A percentile compares a stretch with the other conserved stretches of the same genome.
Conservation (phyloP, 2,797 vertebrate genomes). For the Chromobotia macracanthus region DNA sequence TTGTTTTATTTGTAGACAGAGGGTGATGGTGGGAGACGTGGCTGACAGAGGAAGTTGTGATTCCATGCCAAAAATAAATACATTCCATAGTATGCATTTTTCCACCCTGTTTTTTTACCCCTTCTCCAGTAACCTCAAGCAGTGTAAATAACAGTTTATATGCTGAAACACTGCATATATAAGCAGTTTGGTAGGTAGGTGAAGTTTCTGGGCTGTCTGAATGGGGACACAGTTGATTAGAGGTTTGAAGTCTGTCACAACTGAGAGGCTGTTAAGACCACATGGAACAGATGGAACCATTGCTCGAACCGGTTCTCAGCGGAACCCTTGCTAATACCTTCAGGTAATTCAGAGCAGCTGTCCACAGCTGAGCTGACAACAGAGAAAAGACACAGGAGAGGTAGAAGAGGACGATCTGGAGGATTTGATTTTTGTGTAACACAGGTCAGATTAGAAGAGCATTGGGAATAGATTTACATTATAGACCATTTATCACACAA, state of each 20-base stretch:
- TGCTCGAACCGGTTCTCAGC: conserved; percentile 64
- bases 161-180: background rate
- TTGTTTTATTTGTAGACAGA: conserved; percentile 32
- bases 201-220: background rate
- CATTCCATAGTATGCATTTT: conserved; percentile 14
- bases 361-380: conserved; percentile 36
- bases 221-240: conserved; percentile 30
- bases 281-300: conserved; percentile 62
- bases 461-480: conserved; percentile 6
- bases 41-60: conserved; percentile 3
- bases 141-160: conserved; percentile 11
- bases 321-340: conserved; percentile 65
- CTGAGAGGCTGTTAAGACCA: conserved; percentile 34
- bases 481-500: conserved; percentile 24
- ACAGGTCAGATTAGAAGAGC: conserved; percentile 39
- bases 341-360: conserved; percentile 78
- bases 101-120: background rate
- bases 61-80: conserved; percentile 18
- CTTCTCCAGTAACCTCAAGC: conserved; percentile 16
- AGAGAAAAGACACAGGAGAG: conserved; percentile 41
- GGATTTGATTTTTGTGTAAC: conserved; percentile 48
- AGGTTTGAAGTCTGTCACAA: conserved; percentile 4
- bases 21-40: conserved; percentile 22
- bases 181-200: conserved; percentile 18
- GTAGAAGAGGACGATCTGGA: conserved; percentile 37